Conservation (phyloP, 2,888 invertebrate species). For the Dicyrtoma fusca region DNA sequence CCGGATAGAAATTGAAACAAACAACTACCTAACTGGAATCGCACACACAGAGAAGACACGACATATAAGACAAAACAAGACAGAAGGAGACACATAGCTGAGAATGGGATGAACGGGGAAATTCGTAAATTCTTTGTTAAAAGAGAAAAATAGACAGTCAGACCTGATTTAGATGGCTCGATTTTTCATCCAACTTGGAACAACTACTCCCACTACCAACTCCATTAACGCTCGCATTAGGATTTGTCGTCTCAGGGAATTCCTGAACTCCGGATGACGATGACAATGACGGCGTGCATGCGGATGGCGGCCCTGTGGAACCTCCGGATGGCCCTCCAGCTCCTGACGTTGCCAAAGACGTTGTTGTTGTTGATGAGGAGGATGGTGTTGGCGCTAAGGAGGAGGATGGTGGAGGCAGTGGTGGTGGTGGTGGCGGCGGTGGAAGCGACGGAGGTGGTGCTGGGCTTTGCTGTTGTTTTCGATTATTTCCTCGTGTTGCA, state of each 20-base stretch:
- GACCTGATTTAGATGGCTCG: slow-evolving; percentile 37
- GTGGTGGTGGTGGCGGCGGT: slow-evolving; percentile 10
- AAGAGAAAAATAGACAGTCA: slow-evolving; percentile 23
- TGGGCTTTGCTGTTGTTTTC: slow-evolving; percentile 13
- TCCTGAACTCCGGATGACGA: slow-evolving; percentile 16
- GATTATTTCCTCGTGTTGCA: slow-evolving; percentile 17
- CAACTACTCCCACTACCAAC: slow-evolving; percentile 3
- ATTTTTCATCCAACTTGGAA: slow-evolving; percentile 36
- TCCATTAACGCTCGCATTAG: slow-evolving; percentile 22
- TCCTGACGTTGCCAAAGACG: background rate
- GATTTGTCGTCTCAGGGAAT: slow-evolving; percentile 27
- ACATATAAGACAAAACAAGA: slow-evolving; percentile 2
- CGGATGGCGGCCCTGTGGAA: slow-evolving; percentile 5
- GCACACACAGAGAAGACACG: background rate
- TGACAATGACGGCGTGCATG: slow-evolving; percentile 21
- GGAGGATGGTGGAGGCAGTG: slow-evolving; percentile 11
- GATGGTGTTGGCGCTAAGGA: slow-evolving; percentile 9
- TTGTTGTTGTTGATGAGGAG: slow-evolving; percentile 15
- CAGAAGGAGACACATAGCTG: background rate
- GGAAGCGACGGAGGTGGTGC: slow-evolving; percentile 6
- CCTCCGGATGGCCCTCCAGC: background rate
- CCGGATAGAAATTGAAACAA: no score
- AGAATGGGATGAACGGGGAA: background rate
- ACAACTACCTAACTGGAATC: background rate
- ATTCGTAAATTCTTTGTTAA: slow-evolving; percentile 28